These are phyloP conservation scores for Gyps fulvus DNA, from an alignment of 2,113 vertebrate species.

Conservation along the genomic window DNA sequence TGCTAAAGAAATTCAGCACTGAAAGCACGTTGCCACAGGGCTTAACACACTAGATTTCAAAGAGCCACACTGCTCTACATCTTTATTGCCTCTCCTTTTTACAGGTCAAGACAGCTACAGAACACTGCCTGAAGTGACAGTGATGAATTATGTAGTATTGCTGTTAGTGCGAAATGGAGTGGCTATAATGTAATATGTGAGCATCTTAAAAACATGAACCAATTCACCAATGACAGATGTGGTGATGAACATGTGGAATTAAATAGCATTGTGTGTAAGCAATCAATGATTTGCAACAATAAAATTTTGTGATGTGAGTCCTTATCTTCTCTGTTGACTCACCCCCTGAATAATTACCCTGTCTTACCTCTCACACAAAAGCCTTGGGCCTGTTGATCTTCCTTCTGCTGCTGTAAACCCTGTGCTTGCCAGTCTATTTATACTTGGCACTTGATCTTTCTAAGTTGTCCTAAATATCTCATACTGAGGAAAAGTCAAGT, in stretches of 20 bases:
- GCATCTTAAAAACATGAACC: constrained; percentile 50
- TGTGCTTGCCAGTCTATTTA: not conserved
- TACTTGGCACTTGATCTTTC: not conserved
- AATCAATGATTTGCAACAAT: constrained; percentile 50
- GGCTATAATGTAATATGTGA: constrained; percentile 60
- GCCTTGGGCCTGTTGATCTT: not conserved
- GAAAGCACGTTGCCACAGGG: not conserved
- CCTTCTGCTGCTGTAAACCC: not conserved
- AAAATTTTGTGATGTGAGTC: not conserved
- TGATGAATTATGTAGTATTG: constrained; percentile 51
- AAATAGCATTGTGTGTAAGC: not conserved
- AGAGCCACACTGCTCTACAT: not conserved
- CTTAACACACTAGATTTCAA: constrained; percentile 22
- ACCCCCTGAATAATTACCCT: not conserved
- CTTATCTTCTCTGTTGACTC: not conserved
- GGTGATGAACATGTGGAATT: constrained; percentile 40
- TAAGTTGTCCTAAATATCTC: not conserved
- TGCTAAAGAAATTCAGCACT: constrained; percentile 1
- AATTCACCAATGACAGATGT: constrained; percentile 36
- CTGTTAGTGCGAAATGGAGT: constrained; percentile 58
- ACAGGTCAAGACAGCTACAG: constrained; percentile 39
- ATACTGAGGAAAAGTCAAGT: not conserved
- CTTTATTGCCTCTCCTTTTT: constrained; percentile 42
- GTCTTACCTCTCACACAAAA: not conserved
- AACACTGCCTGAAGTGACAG: constrained; percentile 41